Evolutionary conservation across 2,113 vertebrate genomes (phyloP).

Genomic region (Oreochromis spilurus): DNA sequence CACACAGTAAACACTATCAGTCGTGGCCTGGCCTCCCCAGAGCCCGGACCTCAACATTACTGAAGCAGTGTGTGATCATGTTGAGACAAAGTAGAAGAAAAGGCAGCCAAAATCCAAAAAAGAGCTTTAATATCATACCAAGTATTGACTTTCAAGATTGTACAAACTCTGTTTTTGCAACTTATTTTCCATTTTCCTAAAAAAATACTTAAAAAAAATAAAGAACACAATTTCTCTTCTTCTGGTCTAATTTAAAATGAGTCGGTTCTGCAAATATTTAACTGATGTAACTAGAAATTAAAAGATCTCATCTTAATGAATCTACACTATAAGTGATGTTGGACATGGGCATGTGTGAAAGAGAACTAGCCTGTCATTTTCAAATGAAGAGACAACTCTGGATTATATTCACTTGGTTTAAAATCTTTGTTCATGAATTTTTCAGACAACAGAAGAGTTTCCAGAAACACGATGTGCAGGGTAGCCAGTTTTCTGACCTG

Average conservation of each 20-base stretch:
- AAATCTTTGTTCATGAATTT: neutral
- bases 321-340: neutral
- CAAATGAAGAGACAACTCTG: neutral
- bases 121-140: neutral
- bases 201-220: neutral
- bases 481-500: neutral
- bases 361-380: neutral
- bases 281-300: neutral
- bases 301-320: neutral
- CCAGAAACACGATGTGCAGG: neutral
- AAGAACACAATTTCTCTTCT: neutral
- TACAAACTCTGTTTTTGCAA: neutral
- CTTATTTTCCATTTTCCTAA: neutral
- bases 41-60: neutral
- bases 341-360: neutral
- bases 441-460: neutral
- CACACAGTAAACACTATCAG: neutral
- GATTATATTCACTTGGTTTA: neutral
- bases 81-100: neutral
- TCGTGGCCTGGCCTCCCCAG: neutral
- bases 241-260: neutral
- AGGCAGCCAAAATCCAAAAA: rapidly evolving
- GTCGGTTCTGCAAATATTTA: neutral
- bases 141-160: neutral
- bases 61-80: neutral